phyloP scores from a whole-genome alignment of 2,888 invertebrate genomes.

The Silvanus unidentatus region DNA sequence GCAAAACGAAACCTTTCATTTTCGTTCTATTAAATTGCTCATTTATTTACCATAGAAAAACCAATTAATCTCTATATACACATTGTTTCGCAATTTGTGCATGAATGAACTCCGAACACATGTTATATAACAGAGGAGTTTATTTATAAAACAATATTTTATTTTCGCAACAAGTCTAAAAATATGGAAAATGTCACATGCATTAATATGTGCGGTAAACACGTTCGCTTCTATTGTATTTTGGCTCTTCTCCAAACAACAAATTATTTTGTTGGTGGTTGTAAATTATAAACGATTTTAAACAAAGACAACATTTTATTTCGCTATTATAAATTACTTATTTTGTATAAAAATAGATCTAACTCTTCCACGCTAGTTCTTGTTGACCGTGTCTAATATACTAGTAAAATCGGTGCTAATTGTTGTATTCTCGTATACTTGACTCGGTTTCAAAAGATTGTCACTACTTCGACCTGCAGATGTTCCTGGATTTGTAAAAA shows the following conservation, averaged over 20 bases:
- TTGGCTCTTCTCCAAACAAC: background rate
- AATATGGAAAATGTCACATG: too few species aligned
- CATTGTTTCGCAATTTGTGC: too few species aligned
- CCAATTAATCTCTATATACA: too few species aligned
- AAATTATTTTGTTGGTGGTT: background rate
- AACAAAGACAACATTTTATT: background rate
- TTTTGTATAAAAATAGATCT: background rate
- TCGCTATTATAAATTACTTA: background rate
- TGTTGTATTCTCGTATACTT: slow-evolving; percentile 21
- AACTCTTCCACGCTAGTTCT: slow-evolving; percentile 9
- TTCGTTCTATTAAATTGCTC: too few species aligned
- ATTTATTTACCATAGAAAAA: too few species aligned
- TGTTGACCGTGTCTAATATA: slow-evolving; percentile 28
- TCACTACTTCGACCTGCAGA: slow-evolving; percentile 18
- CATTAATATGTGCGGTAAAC: too few species aligned
- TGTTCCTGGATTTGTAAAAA: slow-evolving; percentile 29
- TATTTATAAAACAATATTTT: too few species aligned
- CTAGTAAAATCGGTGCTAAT: slow-evolving; percentile 34
- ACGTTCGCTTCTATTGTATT: background rate
- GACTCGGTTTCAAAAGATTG: slow-evolving; percentile 4
- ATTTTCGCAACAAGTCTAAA: too few species aligned
- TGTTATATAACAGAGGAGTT: too few species aligned
- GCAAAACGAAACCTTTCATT: too few species aligned
- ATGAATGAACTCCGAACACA: too few species aligned
- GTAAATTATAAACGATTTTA: background rate